Percentiles rank a stretch among this genome's conserved stretches.
phyloP scores from a whole-genome alignment of 2,797 vertebrate species.

The Ptychobarbus kaznakovi region DNA sequence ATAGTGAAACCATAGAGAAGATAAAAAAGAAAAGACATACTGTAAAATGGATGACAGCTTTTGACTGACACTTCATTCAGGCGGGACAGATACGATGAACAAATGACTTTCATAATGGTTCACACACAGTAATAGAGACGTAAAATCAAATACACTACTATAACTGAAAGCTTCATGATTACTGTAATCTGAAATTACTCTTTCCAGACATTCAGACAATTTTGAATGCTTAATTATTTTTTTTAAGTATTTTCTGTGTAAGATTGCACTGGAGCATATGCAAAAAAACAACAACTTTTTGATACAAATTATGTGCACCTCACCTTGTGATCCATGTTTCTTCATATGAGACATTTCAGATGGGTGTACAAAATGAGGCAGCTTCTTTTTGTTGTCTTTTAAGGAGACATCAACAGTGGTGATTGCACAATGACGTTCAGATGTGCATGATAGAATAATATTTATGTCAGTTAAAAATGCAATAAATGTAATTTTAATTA shows the following conservation, averaged over 20 bases:
- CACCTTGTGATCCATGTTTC: conserved; percentile 35
- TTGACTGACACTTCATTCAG: background rate
- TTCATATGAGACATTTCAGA: conserved; percentile 13
- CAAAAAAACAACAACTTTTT: too few species aligned
- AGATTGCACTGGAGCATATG: background rate
- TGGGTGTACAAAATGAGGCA: background rate
- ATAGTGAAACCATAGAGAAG: background rate
- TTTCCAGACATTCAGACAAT: background rate
- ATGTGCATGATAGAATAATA: background rate
- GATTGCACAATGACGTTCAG: background rate
- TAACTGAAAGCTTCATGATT: background rate
- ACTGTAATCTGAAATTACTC: background rate
- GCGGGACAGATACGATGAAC: background rate
- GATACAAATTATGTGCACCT: background rate
- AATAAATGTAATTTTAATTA: background rate
- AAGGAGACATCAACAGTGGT: conserved; percentile 15
- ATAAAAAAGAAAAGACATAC: conserved; percentile 1
- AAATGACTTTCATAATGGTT: background rate
- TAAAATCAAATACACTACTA: background rate
- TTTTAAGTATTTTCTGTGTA: too few species aligned
- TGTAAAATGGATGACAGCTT: background rate
- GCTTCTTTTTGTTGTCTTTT: conserved; percentile 54
- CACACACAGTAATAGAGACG: background rate
- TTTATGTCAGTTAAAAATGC: background rate
- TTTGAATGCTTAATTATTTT: background rate